Percentiles rank a stretch among this genome's conserved stretches.
phyloP scores from a whole-genome alignment of 2,113 vertebrate species.

The Reinhardtius hippoglossoides region DNA sequence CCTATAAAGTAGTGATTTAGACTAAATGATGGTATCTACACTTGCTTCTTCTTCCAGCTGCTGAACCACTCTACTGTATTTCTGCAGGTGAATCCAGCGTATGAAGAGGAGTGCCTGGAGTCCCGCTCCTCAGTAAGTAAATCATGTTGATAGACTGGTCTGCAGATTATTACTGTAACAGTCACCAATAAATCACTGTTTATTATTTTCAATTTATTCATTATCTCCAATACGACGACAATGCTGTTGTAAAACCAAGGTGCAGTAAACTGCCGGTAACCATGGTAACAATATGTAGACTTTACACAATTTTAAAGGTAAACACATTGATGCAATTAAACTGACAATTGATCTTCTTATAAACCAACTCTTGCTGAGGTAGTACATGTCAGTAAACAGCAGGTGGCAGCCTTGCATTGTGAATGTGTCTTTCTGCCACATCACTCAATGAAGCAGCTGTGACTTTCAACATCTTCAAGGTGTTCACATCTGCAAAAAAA shows the following conservation, averaged over 20 bases:
- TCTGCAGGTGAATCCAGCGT: conserved; percentile 95
- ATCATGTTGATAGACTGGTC: background rate
- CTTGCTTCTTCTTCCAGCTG: no score
- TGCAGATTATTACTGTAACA: background rate
- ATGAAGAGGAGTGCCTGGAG: conserved; percentile 94
- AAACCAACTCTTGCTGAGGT: background rate
- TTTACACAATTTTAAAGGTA: background rate
- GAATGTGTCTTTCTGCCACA: conserved; percentile 5
- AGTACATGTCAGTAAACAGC: conserved; percentile 36
- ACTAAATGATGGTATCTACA: no score
- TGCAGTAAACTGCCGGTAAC: background rate
- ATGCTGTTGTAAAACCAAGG: background rate
- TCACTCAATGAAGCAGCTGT: background rate
- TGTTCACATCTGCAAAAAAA: conserved; percentile 15
- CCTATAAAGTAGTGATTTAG: no score
- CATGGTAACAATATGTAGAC: background rate
- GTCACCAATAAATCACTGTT: background rate
- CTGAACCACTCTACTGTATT: conserved; percentile 3
- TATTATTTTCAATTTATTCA: background rate
- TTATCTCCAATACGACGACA: background rate
- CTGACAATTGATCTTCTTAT: background rate
- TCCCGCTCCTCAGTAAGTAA: conserved; percentile 92
- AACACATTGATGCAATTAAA: background rate
- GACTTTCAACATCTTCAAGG: background rate
- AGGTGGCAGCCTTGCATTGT: conserved; percentile 54